Conservation (phyloP, 2,113 vertebrate genomes). For the Platysternon megacephalum region DNA sequence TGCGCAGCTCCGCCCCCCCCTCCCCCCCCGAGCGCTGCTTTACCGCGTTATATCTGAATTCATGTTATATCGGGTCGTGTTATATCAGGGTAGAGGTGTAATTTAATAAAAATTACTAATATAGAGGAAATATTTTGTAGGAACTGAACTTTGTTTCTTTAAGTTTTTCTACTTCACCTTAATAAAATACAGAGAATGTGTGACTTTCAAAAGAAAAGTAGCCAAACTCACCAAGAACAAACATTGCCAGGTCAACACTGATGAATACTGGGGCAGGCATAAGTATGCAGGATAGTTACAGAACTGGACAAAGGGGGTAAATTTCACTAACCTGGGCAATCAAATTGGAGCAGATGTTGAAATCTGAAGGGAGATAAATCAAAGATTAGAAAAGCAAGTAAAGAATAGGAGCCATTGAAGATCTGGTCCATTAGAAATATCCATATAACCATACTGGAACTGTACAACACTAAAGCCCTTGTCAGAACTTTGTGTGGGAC, state of each 20-base stretch:
- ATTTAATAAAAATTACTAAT: neutral
- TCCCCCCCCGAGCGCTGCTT: too few relatives aligned
- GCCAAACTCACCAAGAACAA: conserved; percentile 14
- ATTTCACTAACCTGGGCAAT: conserved; percentile 79
- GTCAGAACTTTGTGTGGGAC: neutral
- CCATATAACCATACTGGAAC: conserved; percentile 1
- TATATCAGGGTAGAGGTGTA: too few relatives aligned
- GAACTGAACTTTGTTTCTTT: neutral
- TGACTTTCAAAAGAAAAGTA: neutral
- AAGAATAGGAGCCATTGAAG: conserved; percentile 60
- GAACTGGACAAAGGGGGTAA: conserved; percentile 61
- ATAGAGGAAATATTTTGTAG: neutral
- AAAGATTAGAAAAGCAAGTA: conserved; percentile 81
- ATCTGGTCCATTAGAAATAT: conserved; percentile 6
- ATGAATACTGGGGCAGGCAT: conserved; percentile 37
- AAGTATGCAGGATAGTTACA: conserved; percentile 28
- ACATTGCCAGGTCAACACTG: conserved; percentile 42
- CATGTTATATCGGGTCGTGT: too few relatives aligned
- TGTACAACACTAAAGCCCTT: conserved; percentile 10
- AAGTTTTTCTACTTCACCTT: neutral
- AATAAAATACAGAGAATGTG: neutral
- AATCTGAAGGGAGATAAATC: conserved; percentile 84
- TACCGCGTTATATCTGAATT: too few relatives aligned
- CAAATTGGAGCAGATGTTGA: conserved; percentile 82
- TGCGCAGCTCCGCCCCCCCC: too few relatives aligned